Evolutionary conservation across 2,888 invertebrate genomes (phyloP).

Genomic region (Agrotis exclamationis): DNA sequence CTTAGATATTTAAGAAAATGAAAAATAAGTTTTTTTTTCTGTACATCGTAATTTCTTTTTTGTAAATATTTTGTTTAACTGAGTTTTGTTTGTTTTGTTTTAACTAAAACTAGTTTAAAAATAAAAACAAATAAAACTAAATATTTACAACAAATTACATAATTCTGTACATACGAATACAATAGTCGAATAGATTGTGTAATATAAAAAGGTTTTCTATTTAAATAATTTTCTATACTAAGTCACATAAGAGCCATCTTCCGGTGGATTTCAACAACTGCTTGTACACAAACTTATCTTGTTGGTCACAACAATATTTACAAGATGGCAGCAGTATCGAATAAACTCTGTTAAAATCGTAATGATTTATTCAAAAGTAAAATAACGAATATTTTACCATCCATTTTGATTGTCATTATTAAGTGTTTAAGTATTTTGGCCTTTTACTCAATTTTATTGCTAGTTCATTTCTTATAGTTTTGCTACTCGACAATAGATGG

Average conservation of each 20-base stretch:
- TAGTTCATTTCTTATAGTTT: neutral
- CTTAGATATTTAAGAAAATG: too few species aligned
- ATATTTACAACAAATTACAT: too few species aligned
- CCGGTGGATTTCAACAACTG: neutral
- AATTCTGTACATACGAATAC: neutral
- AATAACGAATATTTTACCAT: neutral
- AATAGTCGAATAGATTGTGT: fast-evolving
- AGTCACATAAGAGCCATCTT: constrained; percentile 31
- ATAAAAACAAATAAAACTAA: too few species aligned
- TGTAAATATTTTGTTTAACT: too few species aligned
- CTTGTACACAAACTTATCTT: neutral
- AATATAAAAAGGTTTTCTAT: neutral
- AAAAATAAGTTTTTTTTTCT: too few species aligned
- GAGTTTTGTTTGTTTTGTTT: too few species aligned
- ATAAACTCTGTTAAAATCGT: neutral
- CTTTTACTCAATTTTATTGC: too few species aligned
- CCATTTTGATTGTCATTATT: too few species aligned
- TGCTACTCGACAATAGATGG: constrained; percentile 70
- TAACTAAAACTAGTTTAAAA: too few species aligned
- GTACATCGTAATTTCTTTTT: too few species aligned
- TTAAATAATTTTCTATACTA: neutral
- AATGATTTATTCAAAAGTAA: neutral
- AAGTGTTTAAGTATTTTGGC: neutral
- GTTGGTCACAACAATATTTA: neutral
- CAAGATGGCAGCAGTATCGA: constrained; percentile 27